A percentile compares a stretch with the other conserved stretches of the same genome.
These are phyloP conservation scores for Scelioninae gen. 2 DNA, from an alignment of 2,888 invertebrate species.

Conservation along the genomic window DNA sequence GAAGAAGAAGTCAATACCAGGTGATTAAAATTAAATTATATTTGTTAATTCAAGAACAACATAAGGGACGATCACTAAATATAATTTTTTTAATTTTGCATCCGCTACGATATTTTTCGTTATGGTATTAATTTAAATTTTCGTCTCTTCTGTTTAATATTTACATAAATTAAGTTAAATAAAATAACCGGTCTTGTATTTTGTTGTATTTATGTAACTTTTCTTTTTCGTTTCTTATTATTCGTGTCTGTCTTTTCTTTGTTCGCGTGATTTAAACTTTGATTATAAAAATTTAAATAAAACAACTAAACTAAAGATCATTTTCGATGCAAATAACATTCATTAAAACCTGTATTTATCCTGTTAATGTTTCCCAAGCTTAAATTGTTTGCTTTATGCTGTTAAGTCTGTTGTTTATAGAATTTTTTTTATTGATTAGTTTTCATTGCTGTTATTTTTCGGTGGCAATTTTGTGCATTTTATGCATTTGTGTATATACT, in stretches of 20 bases:
- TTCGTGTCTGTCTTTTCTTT: conserved; percentile 5
- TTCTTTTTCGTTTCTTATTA: conserved; percentile 2
- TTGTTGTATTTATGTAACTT: conserved; percentile 1
- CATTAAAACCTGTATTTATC: conserved; percentile 40
- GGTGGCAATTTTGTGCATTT: conserved; percentile 69
- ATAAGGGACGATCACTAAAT: conserved; percentile 43
- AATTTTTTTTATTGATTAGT: conserved; percentile 61
- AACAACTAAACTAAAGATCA: conserved; percentile 44
- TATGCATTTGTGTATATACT: conserved; percentile 62
- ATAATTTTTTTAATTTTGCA: conserved; percentile 32
- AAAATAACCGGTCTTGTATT: conserved; percentile 4
- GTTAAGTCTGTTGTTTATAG: conserved; percentile 55
- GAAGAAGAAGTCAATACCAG: conserved; percentile 93
- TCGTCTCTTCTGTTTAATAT: conserved; percentile 11
- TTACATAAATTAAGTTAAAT: background rate
- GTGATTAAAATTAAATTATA: conserved; percentile 78
- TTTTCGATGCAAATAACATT: conserved; percentile 37
- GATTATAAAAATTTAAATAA: conserved; percentile 35
- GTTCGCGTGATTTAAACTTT: conserved; percentile 28
- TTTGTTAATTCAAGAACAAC: conserved; percentile 51
- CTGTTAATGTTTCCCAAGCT: conserved; percentile 37
- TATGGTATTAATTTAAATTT: background rate
- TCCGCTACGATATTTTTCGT: conserved; percentile 21
- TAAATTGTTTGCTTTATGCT: conserved; percentile 57
- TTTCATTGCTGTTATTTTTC: conserved; percentile 63